Evolutionary conservation across 2,113 vertebrate species (phyloP), one percentile per base, ranked within the genome.

Genomic region (Malurus alboscapulatus): DNA sequence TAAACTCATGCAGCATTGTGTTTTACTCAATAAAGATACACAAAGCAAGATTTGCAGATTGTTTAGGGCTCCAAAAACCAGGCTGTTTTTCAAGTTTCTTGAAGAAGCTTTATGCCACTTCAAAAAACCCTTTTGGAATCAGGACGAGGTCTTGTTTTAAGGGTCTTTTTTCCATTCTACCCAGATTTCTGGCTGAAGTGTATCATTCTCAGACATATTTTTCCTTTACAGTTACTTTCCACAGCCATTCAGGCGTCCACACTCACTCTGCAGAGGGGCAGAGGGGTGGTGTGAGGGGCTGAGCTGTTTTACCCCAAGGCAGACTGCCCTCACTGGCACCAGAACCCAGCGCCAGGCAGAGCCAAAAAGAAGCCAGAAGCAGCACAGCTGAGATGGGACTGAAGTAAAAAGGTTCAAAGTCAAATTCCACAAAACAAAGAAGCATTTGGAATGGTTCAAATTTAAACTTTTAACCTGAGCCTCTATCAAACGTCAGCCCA

Each of bases 191-290:
- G 96, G 92, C 92, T 84, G 11, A 81, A 72, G 59, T 22, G 13
- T 61, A 40, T 71, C 42, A 73, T 93, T 94, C 57, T 92, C 92
- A 94, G 95, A 78, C 40, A 61, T 27, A 83, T 76, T 96, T 96
- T 94, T 93, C 93, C 92, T 93, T 93, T 92, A 75, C 66, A 20
- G 66, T 79, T 93, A 90, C 75, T 96, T 97, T 96, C 96, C 90
- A 90, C 17, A 30, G 88, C 40, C 76, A 29, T 65, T 65, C 68
- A 89, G 68, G 58, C 32, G 0, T 32, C 48, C 16, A 38, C 11
- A 62, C 53, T 77, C 22, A 80, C 59, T 61, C 44, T 58, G 83
- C 54, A 90, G 77, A 95, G 90, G 90, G 82, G 59, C 54, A 90
- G 77, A 95, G 90, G 90, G 82, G 59, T 84, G 93, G 13, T 48